These are phyloP conservation scores for Meloidogyne floridensis DNA, from an alignment of 1,140 invertebrate species.

Conservation along the genomic window DNA sequence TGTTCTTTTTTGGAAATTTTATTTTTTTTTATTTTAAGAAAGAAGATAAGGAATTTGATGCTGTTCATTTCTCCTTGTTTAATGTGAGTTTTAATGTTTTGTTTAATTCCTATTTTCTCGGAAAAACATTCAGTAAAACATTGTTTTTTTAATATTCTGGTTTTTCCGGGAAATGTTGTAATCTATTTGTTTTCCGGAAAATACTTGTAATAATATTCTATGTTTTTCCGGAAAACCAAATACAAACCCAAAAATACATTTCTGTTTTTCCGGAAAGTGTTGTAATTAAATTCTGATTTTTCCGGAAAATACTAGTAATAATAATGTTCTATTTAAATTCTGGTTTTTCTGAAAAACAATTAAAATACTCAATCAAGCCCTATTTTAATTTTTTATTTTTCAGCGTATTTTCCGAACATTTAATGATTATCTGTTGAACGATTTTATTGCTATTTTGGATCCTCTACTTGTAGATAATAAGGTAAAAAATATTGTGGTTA, in stretches of 20 bases:
- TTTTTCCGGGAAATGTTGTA: too few species aligned
- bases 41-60: conserved; percentile 79
- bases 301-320: too few species aligned
- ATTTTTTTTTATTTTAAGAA: conserved; percentile 69
- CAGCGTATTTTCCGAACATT: conserved; percentile 79
- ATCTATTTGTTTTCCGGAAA: too few species aligned
- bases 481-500: conserved; percentile 29
- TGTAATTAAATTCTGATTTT: background rate
- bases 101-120: conserved; percentile 61
- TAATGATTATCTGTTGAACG: conserved; percentile 73
- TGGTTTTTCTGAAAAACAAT: background rate
- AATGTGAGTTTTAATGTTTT: conserved; percentile 71
- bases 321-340: background rate
- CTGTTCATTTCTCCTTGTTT: conserved; percentile 71
- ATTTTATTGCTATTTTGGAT: conserved; percentile 74
- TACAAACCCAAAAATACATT: too few species aligned
- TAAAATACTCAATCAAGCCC: too few species aligned
- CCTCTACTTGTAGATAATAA: conserved; percentile 72
- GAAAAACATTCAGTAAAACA: too few species aligned
- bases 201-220: too few species aligned
- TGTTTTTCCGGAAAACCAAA: too few species aligned
- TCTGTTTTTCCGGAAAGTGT: too few species aligned
- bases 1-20: background rate
- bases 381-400: conserved; percentile 48
- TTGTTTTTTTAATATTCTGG: too few species aligned